phyloP scores from a whole-genome alignment of 2,113 vertebrate species.

The Apteryx owenii region DNA sequence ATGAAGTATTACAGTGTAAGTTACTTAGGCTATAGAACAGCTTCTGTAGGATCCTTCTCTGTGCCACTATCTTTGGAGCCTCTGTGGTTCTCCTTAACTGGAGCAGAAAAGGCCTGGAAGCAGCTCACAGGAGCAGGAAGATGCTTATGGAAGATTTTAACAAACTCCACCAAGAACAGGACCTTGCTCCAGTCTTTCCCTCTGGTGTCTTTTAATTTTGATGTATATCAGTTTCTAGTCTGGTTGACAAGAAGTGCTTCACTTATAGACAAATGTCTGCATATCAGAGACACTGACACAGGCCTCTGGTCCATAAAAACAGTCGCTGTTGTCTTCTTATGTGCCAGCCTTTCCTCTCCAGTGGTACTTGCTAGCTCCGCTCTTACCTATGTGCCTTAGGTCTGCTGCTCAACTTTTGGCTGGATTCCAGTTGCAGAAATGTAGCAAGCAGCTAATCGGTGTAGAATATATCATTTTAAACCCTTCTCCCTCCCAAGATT shows the following conservation, averaged over 20 bases:
- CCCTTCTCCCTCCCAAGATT: not conserved
- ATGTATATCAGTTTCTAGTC: not conserved
- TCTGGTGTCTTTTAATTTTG: not conserved
- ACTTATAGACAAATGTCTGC: accelerated
- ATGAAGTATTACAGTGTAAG: not conserved
- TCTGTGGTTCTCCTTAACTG: not conserved
- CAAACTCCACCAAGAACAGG: not conserved
- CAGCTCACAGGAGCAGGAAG: not conserved
- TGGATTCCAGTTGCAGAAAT: not conserved
- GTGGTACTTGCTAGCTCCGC: not conserved
- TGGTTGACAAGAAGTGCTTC: not conserved
- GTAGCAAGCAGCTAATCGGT: not conserved
- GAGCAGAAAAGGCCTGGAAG: not conserved
- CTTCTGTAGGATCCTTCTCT: not conserved
- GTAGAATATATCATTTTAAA: accelerated
- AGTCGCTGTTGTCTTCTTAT: not conserved
- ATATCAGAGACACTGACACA: accelerated
- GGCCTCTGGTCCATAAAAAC: not conserved
- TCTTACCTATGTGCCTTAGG: not conserved
- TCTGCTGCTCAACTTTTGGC: not conserved
- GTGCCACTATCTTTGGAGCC: not conserved
- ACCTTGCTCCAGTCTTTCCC: not conserved
- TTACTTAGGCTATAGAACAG: not conserved
- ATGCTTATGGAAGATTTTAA: not conserved
- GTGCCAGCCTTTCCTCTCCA: not conserved